Evolutionary conservation across 2,113 vertebrate species (phyloP).

Genomic region (Setophaga petechia): DNA sequence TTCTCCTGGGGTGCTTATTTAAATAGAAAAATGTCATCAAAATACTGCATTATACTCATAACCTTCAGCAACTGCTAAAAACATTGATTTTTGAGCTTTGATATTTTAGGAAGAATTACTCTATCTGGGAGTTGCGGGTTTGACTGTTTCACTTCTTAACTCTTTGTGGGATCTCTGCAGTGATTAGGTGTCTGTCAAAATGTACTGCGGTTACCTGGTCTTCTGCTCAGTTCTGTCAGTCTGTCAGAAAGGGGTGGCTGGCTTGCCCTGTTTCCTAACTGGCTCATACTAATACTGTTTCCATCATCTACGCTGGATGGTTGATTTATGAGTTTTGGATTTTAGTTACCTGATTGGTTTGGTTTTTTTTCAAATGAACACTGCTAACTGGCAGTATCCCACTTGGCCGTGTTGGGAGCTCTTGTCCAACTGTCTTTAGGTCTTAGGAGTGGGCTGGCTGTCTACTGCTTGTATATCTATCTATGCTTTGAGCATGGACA

Average conservation of each 20-base stretch:
- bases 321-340: not conserved
- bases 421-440: not conserved
- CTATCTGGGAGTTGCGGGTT: not conserved
- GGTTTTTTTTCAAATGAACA: not conserved
- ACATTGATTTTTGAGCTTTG: conserved; percentile 9
- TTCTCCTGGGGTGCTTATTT: not conserved
- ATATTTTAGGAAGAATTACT: not conserved
- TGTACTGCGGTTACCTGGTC: not conserved
- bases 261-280: not conserved
- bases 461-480: not conserved
- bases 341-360: not conserved
- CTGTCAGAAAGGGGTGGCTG: not conserved
- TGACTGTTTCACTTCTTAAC: not conserved
- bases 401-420: not conserved
- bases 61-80: conserved; percentile 16
- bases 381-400: not conserved
- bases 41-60: not conserved
- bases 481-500: not conserved
- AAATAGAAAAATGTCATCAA: conserved; percentile 8
- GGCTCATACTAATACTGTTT: not conserved
- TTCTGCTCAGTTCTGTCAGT: not conserved
- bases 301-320: not conserved
- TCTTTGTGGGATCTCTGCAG: not conserved
- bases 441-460: not conserved
- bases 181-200: not conserved